Conservation (phyloP, 2,888 invertebrate genomes). For the Chironomus riparius region DNA sequence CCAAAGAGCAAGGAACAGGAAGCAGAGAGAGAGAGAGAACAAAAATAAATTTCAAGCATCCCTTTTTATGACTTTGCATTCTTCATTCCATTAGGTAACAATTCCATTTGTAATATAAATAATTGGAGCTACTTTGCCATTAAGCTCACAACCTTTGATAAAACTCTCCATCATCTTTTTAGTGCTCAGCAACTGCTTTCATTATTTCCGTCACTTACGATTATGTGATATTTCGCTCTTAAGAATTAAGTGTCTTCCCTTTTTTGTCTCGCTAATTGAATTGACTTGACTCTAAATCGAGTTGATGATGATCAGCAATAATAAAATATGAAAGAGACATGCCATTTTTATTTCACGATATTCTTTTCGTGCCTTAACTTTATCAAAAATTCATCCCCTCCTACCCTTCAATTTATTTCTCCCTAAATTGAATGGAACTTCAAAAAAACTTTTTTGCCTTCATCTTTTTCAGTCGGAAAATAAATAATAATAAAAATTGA, state of each 20-base stretch:
- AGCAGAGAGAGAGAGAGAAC: background rate
- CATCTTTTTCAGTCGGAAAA: background rate
- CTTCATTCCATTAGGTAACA: slow-evolving; percentile 8
- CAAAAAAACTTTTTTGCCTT: background rate
- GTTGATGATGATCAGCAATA: background rate
- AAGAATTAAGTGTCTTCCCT: too few species aligned
- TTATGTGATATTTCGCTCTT: background rate
- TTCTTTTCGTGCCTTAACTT: background rate
- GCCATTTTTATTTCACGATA: background rate
- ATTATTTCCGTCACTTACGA: slow-evolving; percentile 7
- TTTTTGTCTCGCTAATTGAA: slow-evolving; percentile 3
- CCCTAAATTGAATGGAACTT: too few species aligned
- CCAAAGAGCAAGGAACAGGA: too few species aligned
- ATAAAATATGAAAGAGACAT: background rate
- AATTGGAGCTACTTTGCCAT: slow-evolving; percentile 24
- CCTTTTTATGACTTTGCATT: slow-evolving; percentile 27
- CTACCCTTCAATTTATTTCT: too few species aligned
- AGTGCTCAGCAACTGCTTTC: background rate
- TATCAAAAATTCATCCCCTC: too few species aligned
- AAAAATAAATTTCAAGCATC: slow-evolving; percentile 5
- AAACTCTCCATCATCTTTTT: background rate
- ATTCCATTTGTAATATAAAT: slow-evolving; percentile 25
- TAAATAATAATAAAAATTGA: background rate
- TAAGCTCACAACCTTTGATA: slow-evolving; percentile 15
- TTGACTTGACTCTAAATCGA: background rate